Evolutionary conservation across 2,797 vertebrate species (phyloP), one percentile per base, ranked within the genome.

Genomic region (Poecilia wingei): DNA sequence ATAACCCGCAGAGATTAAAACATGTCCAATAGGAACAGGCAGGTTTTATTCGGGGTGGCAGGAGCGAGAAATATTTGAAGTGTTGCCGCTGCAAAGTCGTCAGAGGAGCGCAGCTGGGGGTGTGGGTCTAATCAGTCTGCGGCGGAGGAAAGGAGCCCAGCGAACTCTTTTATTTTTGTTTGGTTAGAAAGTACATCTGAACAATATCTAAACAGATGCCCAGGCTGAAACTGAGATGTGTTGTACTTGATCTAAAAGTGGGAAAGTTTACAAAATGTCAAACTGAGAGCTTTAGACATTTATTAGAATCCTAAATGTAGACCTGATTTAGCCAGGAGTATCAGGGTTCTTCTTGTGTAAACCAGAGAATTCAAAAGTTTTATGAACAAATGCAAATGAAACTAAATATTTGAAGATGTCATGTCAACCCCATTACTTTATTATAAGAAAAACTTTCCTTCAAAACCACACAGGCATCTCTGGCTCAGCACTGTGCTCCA

Each of bases 1-100:
- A 99, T 97, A 97, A 98, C 97, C 96, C 88, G 96, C 96, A 96
- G 97, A 98, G 98, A 99, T 99, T 98, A 99, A 97, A 97, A 97
- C 96, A 94, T 98, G 98, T 98, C 97, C 96, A 97, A 98, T 98
- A 98, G 97, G 97, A 96, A 94, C 96, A 97, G 97, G 97, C 97
- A 97, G 96, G 96, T 98, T 98, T 97, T 98, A 97, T 98, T 98
- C 97, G 96, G 97, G 96, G 96, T 88, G 90, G 94, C 90, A 93
- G 95, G 95, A 96, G 94, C 95, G 88, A 94, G 95, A 91, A 95
- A 94, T 96, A 98, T 98, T 99, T 99, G 97, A 99, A 98, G 97
- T 98, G 92, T 95, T 97, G 96, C 96, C 91, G 95, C 94, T 92
- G 94, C 93, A 96, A 93, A 96, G 85, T 97, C 96, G 96, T 91